phyloP scores from a whole-genome alignment of 2,888 invertebrate species.

The Leucoptera coffeella region DNA sequence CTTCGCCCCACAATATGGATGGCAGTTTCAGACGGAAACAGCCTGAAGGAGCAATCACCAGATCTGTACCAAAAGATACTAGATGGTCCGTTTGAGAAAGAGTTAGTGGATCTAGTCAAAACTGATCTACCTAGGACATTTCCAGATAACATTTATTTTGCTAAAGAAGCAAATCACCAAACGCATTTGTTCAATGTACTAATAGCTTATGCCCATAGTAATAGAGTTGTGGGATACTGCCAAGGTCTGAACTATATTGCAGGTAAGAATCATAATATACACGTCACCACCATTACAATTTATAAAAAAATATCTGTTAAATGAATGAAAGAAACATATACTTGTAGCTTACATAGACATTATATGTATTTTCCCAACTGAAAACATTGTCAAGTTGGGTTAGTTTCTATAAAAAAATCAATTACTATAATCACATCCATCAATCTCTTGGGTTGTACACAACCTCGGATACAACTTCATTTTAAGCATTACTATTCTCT shows the following conservation, averaged over 20 bases:
- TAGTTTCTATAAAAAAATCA: too few species aligned
- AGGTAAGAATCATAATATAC: too few species aligned
- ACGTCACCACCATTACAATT: too few species aligned
- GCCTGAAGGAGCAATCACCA: conserved; percentile 56
- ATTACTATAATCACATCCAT: too few species aligned
- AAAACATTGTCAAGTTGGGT: too few species aligned
- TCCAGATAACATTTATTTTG: conserved; percentile 91
- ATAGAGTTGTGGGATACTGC: conserved; percentile 85
- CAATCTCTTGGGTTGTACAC: too few species aligned
- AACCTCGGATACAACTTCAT: too few species aligned
- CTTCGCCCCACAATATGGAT: conserved; percentile 75
- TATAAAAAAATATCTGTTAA: too few species aligned
- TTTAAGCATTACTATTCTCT: too few species aligned
- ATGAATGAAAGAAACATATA: conserved; percentile 1
- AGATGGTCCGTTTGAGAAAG: conserved; percentile 62
- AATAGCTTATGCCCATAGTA: conserved; percentile 83
- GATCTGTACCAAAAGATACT: conserved; percentile 64
- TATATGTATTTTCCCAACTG: too few species aligned
- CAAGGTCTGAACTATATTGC: conserved; percentile 94
- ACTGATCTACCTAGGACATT: conserved; percentile 90
- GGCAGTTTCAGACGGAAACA: conserved; percentile 75
- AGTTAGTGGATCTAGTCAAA: conserved; percentile 73
- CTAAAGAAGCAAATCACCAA: conserved; percentile 66
- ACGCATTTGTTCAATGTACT: conserved; percentile 79
- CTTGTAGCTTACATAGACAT: too few species aligned